Conservation (phyloP, 2,797 vertebrate genomes). For the Monodelphis domestica region DNA sequence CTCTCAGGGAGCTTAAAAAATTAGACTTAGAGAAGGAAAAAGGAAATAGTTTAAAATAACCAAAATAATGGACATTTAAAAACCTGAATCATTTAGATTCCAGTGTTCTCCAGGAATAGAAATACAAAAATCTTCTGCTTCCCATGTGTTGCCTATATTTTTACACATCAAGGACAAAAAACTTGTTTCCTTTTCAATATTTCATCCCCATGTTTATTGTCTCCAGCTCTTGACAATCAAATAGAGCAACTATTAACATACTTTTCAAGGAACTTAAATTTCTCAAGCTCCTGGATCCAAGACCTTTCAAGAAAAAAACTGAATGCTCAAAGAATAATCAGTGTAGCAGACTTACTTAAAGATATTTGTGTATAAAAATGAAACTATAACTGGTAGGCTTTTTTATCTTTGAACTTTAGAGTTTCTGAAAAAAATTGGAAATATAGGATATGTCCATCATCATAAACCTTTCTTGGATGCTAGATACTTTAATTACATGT, state of each 20-base stretch:
- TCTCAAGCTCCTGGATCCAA: background rate
- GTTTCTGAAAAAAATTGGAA: constrained; percentile 74
- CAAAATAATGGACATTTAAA: constrained; percentile 10
- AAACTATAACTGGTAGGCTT: constrained; percentile 26
- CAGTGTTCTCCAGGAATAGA: background rate
- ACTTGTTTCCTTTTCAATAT: constrained; percentile 7
- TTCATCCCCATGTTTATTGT: constrained; percentile 29
- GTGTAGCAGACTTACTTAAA: constrained; percentile 56
- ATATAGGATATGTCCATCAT: constrained; percentile 69
- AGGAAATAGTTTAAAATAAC: constrained; percentile 31
- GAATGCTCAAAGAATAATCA: constrained; percentile 42
- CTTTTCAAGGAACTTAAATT: constrained; percentile 15
- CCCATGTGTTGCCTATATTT: background rate
- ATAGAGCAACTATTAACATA: background rate
- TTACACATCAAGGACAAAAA: background rate
- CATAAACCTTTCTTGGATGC: constrained; percentile 68
- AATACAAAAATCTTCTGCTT: background rate
- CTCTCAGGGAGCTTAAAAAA: constrained; percentile 33
- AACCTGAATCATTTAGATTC: background rate
- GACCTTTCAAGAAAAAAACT: constrained; percentile 38
- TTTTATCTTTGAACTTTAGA: constrained; percentile 51
- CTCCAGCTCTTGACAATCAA: constrained; percentile 45
- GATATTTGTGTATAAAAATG: constrained; percentile 41
- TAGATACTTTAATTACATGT: constrained; percentile 52
- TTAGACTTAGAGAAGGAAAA: constrained; percentile 26